Percentiles rank a stretch among this genome's conserved stretches.
These are phyloP conservation scores for Temnothorax nylanderi DNA, from an alignment of 1,140 invertebrate genomes.

Conservation along the genomic window DNA sequence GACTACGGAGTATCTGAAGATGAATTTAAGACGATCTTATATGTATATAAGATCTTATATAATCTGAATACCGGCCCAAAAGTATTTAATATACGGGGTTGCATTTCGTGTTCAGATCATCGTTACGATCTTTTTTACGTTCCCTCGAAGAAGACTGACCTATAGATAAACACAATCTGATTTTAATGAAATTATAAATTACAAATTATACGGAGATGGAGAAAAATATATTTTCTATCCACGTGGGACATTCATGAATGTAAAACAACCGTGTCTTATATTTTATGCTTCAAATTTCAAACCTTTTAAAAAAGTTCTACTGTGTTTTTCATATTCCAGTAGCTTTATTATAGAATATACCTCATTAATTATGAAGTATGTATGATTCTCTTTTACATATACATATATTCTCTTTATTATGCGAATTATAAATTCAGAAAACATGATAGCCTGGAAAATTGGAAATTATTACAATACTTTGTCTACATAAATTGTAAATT, in stretches of 20 bases:
- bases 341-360: not conserved
- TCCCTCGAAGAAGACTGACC: not conserved
- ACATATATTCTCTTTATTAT: not conserved
- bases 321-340: not conserved
- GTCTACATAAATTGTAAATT: not conserved
- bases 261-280: not conserved
- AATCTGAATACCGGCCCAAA: no score
- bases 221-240: not conserved
- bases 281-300: constrained; percentile 1
- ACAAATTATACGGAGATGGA: not conserved
- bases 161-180: not conserved
- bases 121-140: not conserved
- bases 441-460: not conserved
- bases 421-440: not conserved
- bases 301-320: not conserved
- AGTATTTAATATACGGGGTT: not conserved
- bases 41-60: no score
- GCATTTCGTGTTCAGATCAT: not conserved
- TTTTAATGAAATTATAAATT: constrained; percentile 33
- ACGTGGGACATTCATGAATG: no score
- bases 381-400: not conserved
- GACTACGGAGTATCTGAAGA: no score
- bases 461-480: not conserved
- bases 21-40: no score
- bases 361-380: constrained; percentile 24